phyloP scores from a whole-genome alignment of 2,888 invertebrate genomes.

The Acleris holmiana region DNA sequence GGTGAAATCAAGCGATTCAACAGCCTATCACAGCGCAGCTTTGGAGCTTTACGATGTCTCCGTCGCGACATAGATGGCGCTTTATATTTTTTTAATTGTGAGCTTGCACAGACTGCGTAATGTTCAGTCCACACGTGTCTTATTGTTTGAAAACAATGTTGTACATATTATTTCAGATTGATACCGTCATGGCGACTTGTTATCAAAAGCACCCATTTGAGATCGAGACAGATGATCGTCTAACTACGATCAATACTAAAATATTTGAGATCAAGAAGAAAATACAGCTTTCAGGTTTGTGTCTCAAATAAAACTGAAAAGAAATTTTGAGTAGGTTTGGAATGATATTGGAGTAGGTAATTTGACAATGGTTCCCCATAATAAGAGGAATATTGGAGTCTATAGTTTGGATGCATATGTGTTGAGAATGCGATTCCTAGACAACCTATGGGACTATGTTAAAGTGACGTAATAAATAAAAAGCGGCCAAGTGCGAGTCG shows the following conservation, averaged over 20 bases:
- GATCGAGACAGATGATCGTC: slow-evolving; percentile 79
- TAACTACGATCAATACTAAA: slow-evolving; percentile 88
- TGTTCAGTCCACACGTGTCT: slow-evolving; percentile 16
- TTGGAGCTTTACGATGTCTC: slow-evolving; percentile 62
- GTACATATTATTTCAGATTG: neutral
- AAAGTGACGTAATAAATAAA: too few species aligned
- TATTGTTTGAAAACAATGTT: neutral
- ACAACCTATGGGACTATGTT: too few species aligned
- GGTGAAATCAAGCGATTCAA: slow-evolving; percentile 81
- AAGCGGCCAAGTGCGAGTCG: too few species aligned
- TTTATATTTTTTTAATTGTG: slow-evolving; percentile 53
- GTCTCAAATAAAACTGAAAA: too few species aligned
- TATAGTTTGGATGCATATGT: too few species aligned
- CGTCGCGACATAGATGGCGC: slow-evolving; percentile 69
- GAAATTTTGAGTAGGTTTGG: too few species aligned
- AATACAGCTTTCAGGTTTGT: slow-evolving; percentile 91
- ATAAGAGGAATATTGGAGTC: too few species aligned
- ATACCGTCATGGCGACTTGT: slow-evolving; percentile 55
- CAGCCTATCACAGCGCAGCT: slow-evolving; percentile 74
- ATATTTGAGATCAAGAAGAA: slow-evolving; percentile 94
- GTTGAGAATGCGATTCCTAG: too few species aligned
- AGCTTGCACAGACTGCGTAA: slow-evolving; percentile 10
- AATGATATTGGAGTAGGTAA: too few species aligned
- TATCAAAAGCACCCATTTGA: slow-evolving; percentile 81
- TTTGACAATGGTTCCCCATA: too few species aligned